Evolutionary conservation across 2,113 vertebrate species (phyloP).

Genomic region (Pantherophis guttatus): DNA sequence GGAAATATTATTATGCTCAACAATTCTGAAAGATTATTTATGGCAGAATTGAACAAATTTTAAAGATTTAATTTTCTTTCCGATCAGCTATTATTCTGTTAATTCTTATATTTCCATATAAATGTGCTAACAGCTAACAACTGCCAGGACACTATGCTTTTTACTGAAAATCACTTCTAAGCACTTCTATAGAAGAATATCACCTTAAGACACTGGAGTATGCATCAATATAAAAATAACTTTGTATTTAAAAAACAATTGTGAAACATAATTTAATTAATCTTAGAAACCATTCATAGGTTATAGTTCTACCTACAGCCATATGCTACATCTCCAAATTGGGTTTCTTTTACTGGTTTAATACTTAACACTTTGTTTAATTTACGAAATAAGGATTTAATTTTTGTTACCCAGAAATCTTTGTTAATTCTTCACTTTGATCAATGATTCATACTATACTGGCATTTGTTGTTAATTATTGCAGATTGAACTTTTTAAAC

Average conservation of each 20-base stretch:
- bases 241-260: not conserved
- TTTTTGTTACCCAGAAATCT: not conserved
- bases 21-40: not conserved
- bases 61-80: not conserved
- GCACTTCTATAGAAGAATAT: not conserved
- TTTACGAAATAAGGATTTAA: not conserved
- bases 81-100: not conserved
- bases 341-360: not conserved
- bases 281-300: not conserved
- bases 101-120: not conserved
- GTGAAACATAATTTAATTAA: not conserved
- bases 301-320: not conserved
- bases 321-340: not conserved
- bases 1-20: not conserved
- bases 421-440: not conserved
- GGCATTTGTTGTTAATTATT: not conserved
- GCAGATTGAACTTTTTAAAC: not conserved
- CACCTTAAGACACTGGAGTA: not conserved
- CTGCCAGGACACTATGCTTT: not conserved
- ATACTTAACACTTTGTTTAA: not conserved
- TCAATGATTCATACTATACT: not conserved
- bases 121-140: not conserved
- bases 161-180: not conserved
- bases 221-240: not conserved
- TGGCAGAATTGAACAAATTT: not conserved